Evolutionary conservation across 2,797 vertebrate genomes (phyloP).

Genomic region (Parotocinclus haroldoi): DNA sequence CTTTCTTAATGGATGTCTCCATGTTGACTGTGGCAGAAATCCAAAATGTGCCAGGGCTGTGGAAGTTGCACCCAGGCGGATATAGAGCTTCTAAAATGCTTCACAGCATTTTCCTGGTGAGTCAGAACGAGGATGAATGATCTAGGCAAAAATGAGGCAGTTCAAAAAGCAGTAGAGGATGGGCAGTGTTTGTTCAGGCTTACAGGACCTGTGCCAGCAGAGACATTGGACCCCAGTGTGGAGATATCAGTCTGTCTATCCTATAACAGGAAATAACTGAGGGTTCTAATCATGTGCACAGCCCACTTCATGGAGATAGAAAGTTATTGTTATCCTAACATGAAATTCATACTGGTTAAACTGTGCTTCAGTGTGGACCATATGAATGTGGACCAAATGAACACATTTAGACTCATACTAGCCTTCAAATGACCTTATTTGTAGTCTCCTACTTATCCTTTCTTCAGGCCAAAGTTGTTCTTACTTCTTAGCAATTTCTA

Average conservation of each 20-base stretch:
- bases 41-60: constrained; percentile 30
- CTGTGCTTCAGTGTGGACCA: too few relatives aligned
- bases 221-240: constrained; percentile 8
- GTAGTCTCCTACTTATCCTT: too few relatives aligned
- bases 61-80: not conserved
- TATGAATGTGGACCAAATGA: too few relatives aligned
- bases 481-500: too few relatives aligned
- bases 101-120: constrained; percentile 25
- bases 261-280: constrained; percentile 23
- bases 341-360: not conserved
- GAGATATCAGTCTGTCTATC: constrained; percentile 24
- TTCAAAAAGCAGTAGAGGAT: constrained; percentile 27
- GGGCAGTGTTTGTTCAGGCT: constrained; percentile 46
- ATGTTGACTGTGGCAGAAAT: constrained; percentile 26
- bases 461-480: too few relatives aligned
- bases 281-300: constrained; percentile 10
- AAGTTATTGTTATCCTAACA: not conserved
- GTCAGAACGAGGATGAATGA: constrained; percentile 24
- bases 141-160: constrained; percentile 21
- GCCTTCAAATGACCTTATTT: too few relatives aligned
- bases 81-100: constrained; percentile 15
- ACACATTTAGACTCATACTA: too few relatives aligned
- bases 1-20: constrained; percentile 15
- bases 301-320: not conserved
- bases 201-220: constrained; percentile 25